A percentile compares a stretch with the other conserved stretches of the same genome.
Evolutionary conservation across 1,140 invertebrate species (phyloP).

Genomic region (Zelostemma sp.): DNA sequence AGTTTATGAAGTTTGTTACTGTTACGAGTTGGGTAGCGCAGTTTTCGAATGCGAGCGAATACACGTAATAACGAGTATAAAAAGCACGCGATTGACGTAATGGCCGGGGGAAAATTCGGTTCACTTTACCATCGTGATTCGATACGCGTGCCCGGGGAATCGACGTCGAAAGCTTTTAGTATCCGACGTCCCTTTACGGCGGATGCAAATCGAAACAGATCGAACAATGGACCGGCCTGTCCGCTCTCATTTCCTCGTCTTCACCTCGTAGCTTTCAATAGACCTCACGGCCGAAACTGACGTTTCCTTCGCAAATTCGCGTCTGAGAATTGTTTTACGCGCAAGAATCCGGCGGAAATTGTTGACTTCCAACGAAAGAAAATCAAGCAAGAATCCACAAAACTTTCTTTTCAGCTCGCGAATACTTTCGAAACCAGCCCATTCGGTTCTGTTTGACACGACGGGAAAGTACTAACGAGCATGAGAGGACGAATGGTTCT

Average conservation of each 20-base stretch:
- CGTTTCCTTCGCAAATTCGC: constrained; percentile 8
- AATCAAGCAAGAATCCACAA: background rate
- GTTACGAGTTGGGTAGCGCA: constrained; percentile 4
- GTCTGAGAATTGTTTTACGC: constrained; percentile 25
- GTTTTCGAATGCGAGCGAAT: constrained; percentile 22
- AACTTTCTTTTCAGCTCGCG: background rate
- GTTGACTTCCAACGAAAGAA: background rate
- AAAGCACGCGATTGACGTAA: constrained; percentile 41
- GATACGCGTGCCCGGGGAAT: constrained; percentile 46
- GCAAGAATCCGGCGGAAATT: background rate
- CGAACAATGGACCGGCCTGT: constrained; percentile 46
- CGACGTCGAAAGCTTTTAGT: constrained; percentile 48
- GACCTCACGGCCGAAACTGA: constrained; percentile 30
- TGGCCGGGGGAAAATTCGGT: constrained; percentile 33
- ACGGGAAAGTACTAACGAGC: constrained; percentile 29
- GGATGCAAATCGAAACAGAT: constrained; percentile 53
- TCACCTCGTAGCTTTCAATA: constrained; percentile 46
- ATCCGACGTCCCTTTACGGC: constrained; percentile 40
- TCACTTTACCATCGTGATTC: constrained; percentile 43
- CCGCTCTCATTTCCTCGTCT: constrained; percentile 40
- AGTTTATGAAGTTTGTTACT: constrained; percentile 25
- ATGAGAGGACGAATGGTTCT: background rate
- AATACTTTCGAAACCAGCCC: too few species aligned
- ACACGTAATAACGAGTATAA: constrained; percentile 33
- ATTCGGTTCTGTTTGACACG: background rate